Percentiles rank a stretch among this genome's conserved stretches.
Conservation (phyloP, 2,113 vertebrate species). For the Butorides virescens region DNA sequence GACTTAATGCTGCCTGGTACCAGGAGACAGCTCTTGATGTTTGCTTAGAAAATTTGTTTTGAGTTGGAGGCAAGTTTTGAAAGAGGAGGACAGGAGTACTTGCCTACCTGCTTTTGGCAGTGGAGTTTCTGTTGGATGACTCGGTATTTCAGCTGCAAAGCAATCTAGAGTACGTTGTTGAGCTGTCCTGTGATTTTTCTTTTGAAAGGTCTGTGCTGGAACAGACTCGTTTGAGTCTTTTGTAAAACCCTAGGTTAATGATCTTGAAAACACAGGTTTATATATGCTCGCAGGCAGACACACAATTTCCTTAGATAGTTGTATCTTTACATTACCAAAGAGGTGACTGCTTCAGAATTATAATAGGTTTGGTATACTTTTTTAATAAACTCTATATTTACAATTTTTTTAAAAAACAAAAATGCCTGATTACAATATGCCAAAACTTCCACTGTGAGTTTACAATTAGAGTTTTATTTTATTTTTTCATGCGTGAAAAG, state of each 20-base stretch:
- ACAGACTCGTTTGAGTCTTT: background rate
- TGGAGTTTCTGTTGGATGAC: background rate
- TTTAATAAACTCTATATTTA: background rate
- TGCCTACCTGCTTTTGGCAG: background rate
- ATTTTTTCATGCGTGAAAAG: background rate
- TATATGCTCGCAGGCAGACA: background rate
- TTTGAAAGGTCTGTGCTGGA: background rate
- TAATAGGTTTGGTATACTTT: background rate
- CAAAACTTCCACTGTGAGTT: background rate
- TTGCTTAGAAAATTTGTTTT: background rate
- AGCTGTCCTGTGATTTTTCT: background rate
- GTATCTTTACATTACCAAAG: rapidly evolving
- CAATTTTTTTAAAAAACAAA: background rate
- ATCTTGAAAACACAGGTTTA: background rate
- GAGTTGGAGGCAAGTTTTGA: background rate
- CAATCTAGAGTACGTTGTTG: background rate
- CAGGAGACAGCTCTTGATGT: background rate
- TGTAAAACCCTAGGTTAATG: background rate
- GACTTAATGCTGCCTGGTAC: background rate
- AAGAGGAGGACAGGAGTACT: background rate
- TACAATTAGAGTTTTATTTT: background rate
- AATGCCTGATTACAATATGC: background rate
- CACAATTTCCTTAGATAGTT: background rate
- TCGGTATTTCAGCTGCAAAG: background rate
- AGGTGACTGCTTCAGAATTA: background rate